Evolutionary conservation across 2,888 invertebrate species (phyloP).

Genomic region (Chrysodeixis includens): DNA sequence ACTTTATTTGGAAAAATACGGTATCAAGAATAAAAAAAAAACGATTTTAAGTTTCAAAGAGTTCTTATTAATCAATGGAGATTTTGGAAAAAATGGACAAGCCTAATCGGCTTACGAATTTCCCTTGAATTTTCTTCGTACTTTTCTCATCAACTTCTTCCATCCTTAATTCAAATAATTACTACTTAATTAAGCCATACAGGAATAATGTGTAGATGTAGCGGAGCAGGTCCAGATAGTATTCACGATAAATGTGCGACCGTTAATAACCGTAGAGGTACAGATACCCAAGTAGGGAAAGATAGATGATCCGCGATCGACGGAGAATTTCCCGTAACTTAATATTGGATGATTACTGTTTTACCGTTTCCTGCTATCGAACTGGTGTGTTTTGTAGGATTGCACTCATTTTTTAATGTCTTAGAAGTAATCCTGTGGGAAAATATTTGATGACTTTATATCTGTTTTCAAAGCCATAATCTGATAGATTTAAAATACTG

Average conservation of each 20-base stretch:
- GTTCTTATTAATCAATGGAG: no score
- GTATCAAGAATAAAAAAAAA: no score
- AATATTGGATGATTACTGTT: conserved; percentile 41
- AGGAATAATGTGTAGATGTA: conserved; percentile 35
- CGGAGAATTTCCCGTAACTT: conserved; percentile 55
- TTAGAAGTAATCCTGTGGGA: background rate
- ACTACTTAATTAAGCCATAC: conserved; percentile 28
- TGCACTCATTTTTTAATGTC: conserved; percentile 6
- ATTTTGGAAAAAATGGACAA: no score
- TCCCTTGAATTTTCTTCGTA: no score
- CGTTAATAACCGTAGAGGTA: conserved; percentile 55
- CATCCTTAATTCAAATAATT: background rate
- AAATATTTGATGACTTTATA: background rate
- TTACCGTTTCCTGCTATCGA: conserved; percentile 33
- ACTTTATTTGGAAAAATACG: no score
- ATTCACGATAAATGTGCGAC: conserved; percentile 44
- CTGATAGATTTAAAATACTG: no score
- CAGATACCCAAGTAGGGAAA: conserved; percentile 54
- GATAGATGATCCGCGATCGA: conserved; percentile 53
- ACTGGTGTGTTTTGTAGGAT: conserved; percentile 14
- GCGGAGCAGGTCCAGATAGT: conserved; percentile 35
- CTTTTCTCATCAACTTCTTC: background rate
- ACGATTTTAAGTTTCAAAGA: no score
- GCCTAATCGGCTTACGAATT: no score
- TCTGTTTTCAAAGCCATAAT: background rate